Evolutionary conservation across 2,113 vertebrate genomes (phyloP).

Genomic region (Leiothrix lutea): DNA sequence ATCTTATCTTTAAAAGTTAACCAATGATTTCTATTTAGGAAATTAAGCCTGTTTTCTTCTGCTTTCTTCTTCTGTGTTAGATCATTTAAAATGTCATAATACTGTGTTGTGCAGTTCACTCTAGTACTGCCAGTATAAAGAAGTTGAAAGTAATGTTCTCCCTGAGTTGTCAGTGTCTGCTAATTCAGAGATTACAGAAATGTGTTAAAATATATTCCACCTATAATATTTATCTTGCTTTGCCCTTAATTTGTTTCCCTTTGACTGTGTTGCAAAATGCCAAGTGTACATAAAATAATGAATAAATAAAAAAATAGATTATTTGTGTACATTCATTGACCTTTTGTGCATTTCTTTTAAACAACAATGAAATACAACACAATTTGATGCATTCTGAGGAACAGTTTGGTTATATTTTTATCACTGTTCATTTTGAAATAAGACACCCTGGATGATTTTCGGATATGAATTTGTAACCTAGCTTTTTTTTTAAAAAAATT

Average conservation of each 20-base stretch:
- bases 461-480: neutral
- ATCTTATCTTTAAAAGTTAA: neutral
- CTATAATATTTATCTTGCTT: neutral
- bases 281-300: constrained; percentile 12
- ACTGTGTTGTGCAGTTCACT: neutral
- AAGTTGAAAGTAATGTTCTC: neutral
- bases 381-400: neutral
- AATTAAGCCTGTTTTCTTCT: neutral
- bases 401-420: neutral
- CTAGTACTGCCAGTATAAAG: neutral
- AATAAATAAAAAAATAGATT: constrained; percentile 49
- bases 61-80: neutral
- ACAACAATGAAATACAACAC: neutral
- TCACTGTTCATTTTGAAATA: constrained; percentile 4
- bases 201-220: constrained; percentile 8
- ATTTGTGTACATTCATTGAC: constrained; percentile 37
- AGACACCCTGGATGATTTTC: neutral
- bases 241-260: constrained; percentile 33
- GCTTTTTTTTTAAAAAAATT: neutral
- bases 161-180: neutral
- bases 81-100: neutral
- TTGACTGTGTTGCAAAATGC: constrained; percentile 19
- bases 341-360: neutral
- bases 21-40: neutral
- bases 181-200: neutral